Evolutionary conservation across 2,113 vertebrate species (phyloP).

Genomic region (Pyrgilauda ruficollis): DNA sequence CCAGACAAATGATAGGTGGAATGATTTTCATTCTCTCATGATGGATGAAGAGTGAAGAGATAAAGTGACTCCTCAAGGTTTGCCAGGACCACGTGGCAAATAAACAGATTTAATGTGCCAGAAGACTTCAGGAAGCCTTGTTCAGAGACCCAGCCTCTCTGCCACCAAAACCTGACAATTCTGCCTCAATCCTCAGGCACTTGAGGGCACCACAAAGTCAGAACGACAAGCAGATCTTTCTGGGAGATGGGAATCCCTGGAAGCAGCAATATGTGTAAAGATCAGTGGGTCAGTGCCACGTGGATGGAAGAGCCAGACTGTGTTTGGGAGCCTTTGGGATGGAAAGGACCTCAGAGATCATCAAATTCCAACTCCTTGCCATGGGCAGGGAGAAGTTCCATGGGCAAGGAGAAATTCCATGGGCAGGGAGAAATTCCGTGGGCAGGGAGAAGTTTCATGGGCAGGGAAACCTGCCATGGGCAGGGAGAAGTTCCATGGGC

Average conservation of each 20-base stretch:
- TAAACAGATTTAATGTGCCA: neutral
- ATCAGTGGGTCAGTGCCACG: neutral
- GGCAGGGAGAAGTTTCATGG: no score
- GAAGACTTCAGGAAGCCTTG: neutral
- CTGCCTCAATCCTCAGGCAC: neutral
- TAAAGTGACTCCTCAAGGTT: neutral
- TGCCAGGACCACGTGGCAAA: neutral
- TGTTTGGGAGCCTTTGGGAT: neutral
- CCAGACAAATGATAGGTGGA: neutral
- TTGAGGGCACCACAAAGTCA: neutral
- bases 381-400: neutral
- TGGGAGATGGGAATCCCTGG: neutral
- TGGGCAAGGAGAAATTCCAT: neutral
- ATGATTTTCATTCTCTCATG: neutral
- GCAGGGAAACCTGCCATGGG: neutral
- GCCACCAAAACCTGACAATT: neutral
- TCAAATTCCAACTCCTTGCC: neutral
- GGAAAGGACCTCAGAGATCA: neutral
- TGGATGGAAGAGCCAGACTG: neutral
- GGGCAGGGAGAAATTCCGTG: neutral
- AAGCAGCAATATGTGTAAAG: neutral
- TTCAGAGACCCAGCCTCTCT: neutral
- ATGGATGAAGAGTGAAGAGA: conserved; percentile 10
- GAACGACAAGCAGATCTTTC: neutral
- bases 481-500: no score